Conservation (phyloP, 2,888 invertebrate genomes). For the Drosophila mimica region DNA sequence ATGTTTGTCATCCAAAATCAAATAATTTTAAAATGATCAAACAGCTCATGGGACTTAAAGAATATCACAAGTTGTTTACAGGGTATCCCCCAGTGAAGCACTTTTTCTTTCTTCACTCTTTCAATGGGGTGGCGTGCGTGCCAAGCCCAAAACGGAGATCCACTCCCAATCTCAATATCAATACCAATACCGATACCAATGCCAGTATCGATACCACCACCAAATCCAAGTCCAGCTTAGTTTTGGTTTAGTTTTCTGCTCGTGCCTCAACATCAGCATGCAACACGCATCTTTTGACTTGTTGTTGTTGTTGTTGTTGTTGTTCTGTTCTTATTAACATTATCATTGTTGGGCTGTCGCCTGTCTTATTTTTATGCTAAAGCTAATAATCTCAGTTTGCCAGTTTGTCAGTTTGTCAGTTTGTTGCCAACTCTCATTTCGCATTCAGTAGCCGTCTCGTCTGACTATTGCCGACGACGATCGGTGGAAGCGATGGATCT, state of each 20-base stretch:
- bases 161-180: slow-evolving; percentile 10
- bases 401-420: too few species aligned
- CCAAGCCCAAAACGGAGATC: slow-evolving; percentile 9
- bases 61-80: not conserved
- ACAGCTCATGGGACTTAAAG: not conserved
- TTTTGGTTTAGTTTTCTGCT: slow-evolving; percentile 21
- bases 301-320: slow-evolving; percentile 2
- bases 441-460: slow-evolving; percentile 50
- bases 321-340: slow-evolving; percentile 65
- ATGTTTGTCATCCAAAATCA: not conserved
- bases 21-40: not conserved
- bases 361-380: slow-evolving; percentile 55
- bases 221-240: slow-evolving; percentile 19
- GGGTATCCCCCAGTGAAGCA: not conserved
- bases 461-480: slow-evolving; percentile 6
- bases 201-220: slow-evolving; percentile 1
- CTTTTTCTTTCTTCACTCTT: not conserved
- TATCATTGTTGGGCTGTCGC: slow-evolving; percentile 61
- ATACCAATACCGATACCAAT: not conserved
- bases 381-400: slow-evolving; percentile 27
- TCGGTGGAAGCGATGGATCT: slow-evolving; percentile 33
- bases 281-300: slow-evolving; percentile 32
- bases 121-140: slow-evolving; percentile 20
- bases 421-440: slow-evolving; percentile 47
- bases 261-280: slow-evolving; percentile 59